phyloP scores from a whole-genome alignment of 2,888 invertebrate species.

The Tachina fera region DNA sequence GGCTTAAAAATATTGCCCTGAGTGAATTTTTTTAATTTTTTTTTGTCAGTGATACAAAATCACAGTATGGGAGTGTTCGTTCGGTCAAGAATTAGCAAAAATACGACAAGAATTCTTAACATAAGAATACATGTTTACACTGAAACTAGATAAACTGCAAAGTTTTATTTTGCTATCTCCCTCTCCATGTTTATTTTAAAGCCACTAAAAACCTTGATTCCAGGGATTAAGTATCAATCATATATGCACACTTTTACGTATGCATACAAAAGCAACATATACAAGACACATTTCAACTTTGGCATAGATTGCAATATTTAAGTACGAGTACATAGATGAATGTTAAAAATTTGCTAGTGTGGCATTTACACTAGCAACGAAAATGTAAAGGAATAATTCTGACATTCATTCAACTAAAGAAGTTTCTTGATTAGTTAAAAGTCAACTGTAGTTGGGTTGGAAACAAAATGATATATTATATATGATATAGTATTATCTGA shows the following conservation, averaged over 20 bases:
- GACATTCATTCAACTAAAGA: too few relatives aligned
- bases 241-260: slow-evolving; percentile 43
- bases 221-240: slow-evolving; percentile 70
- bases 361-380: too few relatives aligned
- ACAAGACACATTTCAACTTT: not conserved
- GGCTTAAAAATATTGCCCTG: slow-evolving; percentile 56
- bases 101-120: slow-evolving; percentile 55
- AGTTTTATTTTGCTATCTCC: slow-evolving; percentile 7
- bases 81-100: slow-evolving; percentile 3
- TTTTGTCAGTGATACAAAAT: slow-evolving; percentile 6
- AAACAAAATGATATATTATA: too few relatives aligned
- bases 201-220: slow-evolving; percentile 62
- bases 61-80: slow-evolving; percentile 64
- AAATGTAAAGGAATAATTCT: too few relatives aligned
- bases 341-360: too few relatives aligned
- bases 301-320: not conserved
- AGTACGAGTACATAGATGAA: too few relatives aligned
- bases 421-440: too few relatives aligned
- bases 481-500: too few relatives aligned
- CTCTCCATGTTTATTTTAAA: slow-evolving; percentile 4
- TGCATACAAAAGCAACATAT: not conserved
- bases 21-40: slow-evolving; percentile 19
- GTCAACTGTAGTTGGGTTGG: too few relatives aligned
- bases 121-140: not conserved
- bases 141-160: slow-evolving; percentile 57